A percentile compares a stretch with the other conserved stretches of the same genome.
Evolutionary conservation across 2,888 invertebrate genomes (phyloP).

Genomic region (Liposcelis brunnea): DNA sequence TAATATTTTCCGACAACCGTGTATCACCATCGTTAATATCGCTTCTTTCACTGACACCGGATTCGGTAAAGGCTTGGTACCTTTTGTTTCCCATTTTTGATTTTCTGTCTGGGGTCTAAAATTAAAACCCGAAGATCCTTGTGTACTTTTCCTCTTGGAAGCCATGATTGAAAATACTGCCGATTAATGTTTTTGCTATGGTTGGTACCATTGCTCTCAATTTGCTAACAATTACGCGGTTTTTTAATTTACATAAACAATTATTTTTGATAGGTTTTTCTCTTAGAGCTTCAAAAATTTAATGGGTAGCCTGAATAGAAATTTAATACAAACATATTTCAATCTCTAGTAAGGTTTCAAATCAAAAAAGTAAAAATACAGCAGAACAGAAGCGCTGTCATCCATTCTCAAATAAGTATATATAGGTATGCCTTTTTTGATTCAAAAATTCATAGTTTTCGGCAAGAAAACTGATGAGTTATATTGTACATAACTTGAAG

Average conservation of each 20-base stretch:
- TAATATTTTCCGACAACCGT: constrained; percentile 71
- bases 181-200: background rate
- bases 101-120: constrained; percentile 35
- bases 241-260: too few relatives aligned
- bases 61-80: constrained; percentile 66
- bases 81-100: constrained; percentile 35
- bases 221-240: too few relatives aligned
- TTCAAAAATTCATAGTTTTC: background rate
- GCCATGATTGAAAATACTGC: constrained; percentile 22
- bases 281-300: too few relatives aligned
- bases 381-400: too few relatives aligned
- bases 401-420: too few relatives aligned
- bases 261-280: too few relatives aligned
- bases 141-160: constrained; percentile 27
- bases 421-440: too few relatives aligned
- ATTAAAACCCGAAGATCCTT: constrained; percentile 27
- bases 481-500: background rate
- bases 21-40: constrained; percentile 62
- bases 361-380: too few relatives aligned
- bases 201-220: too few relatives aligned
- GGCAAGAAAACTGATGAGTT: background rate
- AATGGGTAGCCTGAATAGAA: too few relatives aligned
- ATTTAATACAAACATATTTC: too few relatives aligned
- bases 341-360: too few relatives aligned
- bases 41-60: constrained; percentile 70